Percentiles rank a stretch among this genome's conserved stretches.
phyloP scores from a whole-genome alignment of 1,140 invertebrate genomes.

The Panonychus citri region DNA sequence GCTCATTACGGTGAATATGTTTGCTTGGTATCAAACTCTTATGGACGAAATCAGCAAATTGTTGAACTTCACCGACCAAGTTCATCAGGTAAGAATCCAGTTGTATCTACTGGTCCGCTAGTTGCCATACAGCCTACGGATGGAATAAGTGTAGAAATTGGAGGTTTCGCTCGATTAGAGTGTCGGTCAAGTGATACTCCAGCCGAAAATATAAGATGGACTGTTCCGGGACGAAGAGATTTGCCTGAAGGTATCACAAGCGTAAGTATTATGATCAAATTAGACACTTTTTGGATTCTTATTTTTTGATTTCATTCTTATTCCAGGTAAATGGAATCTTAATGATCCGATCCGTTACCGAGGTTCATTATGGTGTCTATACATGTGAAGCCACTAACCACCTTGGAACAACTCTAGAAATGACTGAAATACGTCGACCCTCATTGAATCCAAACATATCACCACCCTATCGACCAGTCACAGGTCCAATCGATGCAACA shows the following conservation, averaged over 20 bases:
- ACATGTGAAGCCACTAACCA: background rate
- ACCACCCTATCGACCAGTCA: background rate
- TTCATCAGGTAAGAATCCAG: background rate
- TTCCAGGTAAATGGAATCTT: background rate
- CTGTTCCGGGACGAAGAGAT: background rate
- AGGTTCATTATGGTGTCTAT: background rate
- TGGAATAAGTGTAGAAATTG: background rate
- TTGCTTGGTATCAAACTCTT: background rate
- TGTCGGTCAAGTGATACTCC: background rate
- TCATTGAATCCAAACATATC: background rate
- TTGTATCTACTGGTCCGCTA: background rate
- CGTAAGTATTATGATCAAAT: background rate
- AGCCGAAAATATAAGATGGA: background rate
- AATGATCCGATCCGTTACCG: background rate
- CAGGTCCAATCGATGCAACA: constrained; percentile 29
- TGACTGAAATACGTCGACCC: background rate
- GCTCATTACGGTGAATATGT: background rate
- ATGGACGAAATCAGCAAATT: background rate
- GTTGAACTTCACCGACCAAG: background rate
- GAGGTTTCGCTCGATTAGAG: background rate
- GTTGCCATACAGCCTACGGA: background rate
- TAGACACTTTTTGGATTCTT: background rate
- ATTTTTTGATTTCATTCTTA: background rate
- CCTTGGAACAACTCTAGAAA: background rate
- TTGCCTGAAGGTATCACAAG: background rate